Conservation (phyloP, 2,888 invertebrate genomes). For the Chelonus formosanus region DNA sequence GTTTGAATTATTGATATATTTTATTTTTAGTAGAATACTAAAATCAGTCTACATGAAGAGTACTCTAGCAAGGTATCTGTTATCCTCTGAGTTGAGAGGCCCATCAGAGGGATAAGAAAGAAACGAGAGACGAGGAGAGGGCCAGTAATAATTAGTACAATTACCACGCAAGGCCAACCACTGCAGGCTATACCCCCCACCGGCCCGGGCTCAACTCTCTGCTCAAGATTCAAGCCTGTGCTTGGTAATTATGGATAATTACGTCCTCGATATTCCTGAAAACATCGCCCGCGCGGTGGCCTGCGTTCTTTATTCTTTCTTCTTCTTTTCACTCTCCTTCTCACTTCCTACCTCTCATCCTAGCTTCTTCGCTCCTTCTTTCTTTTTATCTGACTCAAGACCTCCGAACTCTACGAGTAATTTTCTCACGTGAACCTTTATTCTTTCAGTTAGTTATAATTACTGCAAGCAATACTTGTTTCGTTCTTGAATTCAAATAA, state of each 20-base stretch:
- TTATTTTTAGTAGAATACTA: constrained; percentile 38
- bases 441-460: constrained; percentile 34
- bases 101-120: constrained; percentile 39
- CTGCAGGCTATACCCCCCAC: constrained; percentile 47
- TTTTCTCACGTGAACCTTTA: constrained; percentile 37
- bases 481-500: not conserved
- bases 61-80: constrained; percentile 36
- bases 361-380: constrained; percentile 27
- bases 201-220: constrained; percentile 41
- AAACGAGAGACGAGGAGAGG: constrained; percentile 40
- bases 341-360: constrained; percentile 25
- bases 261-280: constrained; percentile 64
- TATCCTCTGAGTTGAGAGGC: not conserved
- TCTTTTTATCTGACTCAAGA: constrained; percentile 12
- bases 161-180: constrained; percentile 63
- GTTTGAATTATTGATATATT: too few species aligned
- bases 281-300: constrained; percentile 47
- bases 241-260: constrained; percentile 63
- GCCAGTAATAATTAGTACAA: constrained; percentile 63
- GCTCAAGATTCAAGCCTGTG: constrained; percentile 56
- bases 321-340: not conserved
- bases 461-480: constrained; percentile 31
- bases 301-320: constrained; percentile 34
- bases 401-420: constrained; percentile 39
- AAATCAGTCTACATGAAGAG: constrained; percentile 44